Conservation (phyloP, 2,113 vertebrate species). For the Dicrurus megarhynchus region DNA sequence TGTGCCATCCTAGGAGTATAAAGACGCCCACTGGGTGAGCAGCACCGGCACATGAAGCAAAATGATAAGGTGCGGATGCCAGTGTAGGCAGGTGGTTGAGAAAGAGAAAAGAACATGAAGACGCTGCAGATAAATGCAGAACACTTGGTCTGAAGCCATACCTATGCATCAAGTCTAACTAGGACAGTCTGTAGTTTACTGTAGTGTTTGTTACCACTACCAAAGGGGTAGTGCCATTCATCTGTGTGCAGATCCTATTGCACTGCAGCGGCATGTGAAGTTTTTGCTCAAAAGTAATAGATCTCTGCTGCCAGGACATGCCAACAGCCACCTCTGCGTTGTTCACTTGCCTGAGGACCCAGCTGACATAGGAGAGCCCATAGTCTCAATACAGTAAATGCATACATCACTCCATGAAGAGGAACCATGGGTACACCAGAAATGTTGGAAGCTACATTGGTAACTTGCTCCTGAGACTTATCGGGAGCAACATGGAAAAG, state of each 20-base stretch:
- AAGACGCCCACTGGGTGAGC: not conserved
- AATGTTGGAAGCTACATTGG: not conserved
- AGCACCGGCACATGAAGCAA: not conserved
- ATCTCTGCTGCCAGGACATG: not conserved
- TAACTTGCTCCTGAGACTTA: not conserved
- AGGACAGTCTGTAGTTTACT: not conserved
- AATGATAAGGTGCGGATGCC: not conserved
- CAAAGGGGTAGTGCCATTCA: not conserved
- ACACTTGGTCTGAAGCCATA: not conserved
- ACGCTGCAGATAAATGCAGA: not conserved
- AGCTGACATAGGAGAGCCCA: not conserved
- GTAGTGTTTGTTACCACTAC: not conserved
- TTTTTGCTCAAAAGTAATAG: not conserved
- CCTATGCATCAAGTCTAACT: not conserved
- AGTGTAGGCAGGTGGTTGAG: not conserved
- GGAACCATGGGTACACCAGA: accelerated
- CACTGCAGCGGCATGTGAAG: not conserved
- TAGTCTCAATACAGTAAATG: not conserved
- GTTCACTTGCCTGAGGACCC: not conserved
- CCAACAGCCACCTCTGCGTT: not conserved
- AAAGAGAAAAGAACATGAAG: not conserved
- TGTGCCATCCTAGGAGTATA: not conserved
- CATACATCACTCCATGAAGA: too few relatives aligned
- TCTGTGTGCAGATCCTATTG: too few relatives aligned
- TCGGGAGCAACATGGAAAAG: not conserved